phyloP scores from a whole-genome alignment of 2,113 vertebrate genomes.

The Ctenodactylus gundi region DNA sequence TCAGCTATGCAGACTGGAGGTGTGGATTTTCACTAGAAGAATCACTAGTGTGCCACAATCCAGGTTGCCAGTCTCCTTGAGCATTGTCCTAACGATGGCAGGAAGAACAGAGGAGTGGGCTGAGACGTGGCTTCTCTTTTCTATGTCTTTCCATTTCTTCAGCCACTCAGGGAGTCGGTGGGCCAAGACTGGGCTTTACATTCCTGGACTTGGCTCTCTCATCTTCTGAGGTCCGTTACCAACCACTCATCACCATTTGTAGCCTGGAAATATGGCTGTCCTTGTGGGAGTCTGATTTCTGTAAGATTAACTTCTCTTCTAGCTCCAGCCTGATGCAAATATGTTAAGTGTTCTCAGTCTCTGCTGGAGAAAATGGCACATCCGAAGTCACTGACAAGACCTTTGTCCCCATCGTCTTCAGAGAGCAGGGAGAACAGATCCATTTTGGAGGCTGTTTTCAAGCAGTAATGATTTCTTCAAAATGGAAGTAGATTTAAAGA shows the following conservation, averaged over 20 bases:
- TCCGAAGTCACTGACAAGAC: background rate
- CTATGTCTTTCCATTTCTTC: background rate
- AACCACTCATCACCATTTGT: background rate
- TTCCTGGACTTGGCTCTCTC: background rate
- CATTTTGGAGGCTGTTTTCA: background rate
- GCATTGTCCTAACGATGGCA: background rate
- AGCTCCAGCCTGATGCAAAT: background rate
- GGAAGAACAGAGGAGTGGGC: background rate
- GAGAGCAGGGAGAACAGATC: background rate
- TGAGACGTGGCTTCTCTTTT: background rate
- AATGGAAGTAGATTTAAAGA: conserved; percentile 12
- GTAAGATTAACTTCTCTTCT: background rate
- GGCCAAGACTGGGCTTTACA: background rate
- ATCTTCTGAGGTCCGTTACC: background rate
- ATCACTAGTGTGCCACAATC: background rate
- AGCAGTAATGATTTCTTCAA: background rate
- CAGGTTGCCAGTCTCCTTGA: background rate
- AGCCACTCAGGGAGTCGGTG: background rate
- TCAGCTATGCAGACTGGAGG: background rate
- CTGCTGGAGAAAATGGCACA: background rate
- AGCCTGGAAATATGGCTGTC: background rate
- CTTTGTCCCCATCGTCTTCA: background rate
- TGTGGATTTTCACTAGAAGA: background rate
- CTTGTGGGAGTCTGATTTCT: background rate
- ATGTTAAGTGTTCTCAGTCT: background rate